Evolutionary conservation across 2,113 vertebrate genomes (phyloP), one percentile per base, ranked within the genome.

Genomic region (Benitochromis conjunctus): DNA sequence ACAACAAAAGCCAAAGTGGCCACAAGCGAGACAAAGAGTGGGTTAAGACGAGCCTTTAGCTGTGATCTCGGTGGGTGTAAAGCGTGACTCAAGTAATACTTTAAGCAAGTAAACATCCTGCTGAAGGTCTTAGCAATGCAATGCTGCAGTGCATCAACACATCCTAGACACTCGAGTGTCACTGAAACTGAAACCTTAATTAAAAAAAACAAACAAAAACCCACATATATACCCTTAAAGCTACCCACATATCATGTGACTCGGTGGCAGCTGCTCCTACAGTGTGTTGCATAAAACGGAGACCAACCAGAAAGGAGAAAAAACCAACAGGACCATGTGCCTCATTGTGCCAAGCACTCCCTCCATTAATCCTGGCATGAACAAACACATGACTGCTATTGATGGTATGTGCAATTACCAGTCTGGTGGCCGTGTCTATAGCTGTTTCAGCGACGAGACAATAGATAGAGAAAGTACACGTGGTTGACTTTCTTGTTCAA

Each of bases 321-420:
- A 41, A 58, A 46, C 76, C 88, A 83, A 19, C 48, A 89, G 53
- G 53, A 77, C 41, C 62, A 24, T 2, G 74, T 48, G 80, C 26
- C 66, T 29, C 80, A n/a, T 54, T 5, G 11, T 11, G 48, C 83
- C 64, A 54, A 3, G 57, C 86, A 54, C 19, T 64, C 80, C 83
- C 86, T 66, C 9, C 41, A 69, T 82, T 62, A 57, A 84, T 55
- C 43, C 51, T 7, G 48, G 7, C 64, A 43, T n/a, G 79, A 89
- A 90, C 85, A 91, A 83, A 83, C 74, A 34, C 51, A 77, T 86
- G 88, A 92, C 91, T 57, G 79, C 62, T 62, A 46, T 6, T 19
- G 81, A 41, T 79, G 90, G 87, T 71, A 89, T 91, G 89, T 88
- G 80, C 85, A 80, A 89, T 81, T 85, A 91, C 85, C 64, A 83